Evolutionary conservation across 1,140 invertebrate genomes (phyloP), one percentile per base, ranked within the genome.

Genomic region (Achatina immaculata): DNA sequence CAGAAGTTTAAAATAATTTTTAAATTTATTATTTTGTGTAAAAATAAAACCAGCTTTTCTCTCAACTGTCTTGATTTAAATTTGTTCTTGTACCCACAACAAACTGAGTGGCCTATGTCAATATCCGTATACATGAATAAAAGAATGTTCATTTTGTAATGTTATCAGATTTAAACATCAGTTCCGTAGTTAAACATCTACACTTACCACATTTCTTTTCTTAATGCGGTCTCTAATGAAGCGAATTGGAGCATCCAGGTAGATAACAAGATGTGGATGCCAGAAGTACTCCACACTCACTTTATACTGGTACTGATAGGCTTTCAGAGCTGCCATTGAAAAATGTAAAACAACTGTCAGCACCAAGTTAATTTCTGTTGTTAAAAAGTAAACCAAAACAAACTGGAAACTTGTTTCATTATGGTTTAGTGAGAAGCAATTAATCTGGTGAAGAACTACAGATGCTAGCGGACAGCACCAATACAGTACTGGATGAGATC

Each of bases 191-290:
- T n/a, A n/a, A n/a, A n/a, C n/a, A n/a, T n/a, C n/a, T n/a, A n/a
- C n/a, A n/a, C 85, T 81, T 80, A 87, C 86, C 69, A 83, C 76
- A 74, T 83, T 83, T 65, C 85, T 74, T 43, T 82, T 83, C 40
- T 85, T 85, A 36, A 88, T 84, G n/a, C 68, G 55, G 65, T 86
- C 81, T 48, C 73, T 74, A 21, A 85, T 34, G 48, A 71, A 43
- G 40, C 58, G 34, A 24, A 88, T 71, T 19, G 86, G 86, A 4
- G 87, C 87, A 83, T 88, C 87, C 68, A 88, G 66, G 73, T 86
- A 88, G 42, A 88, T 83, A 45, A 83, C 69, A 1, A 87, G 72
- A 72, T 88, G 87, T 24, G 87, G 87, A 38, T 83, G 82, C 72
- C 79, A 83, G 75, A 86, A 78, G 43, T 88, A 71, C 31, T 71